phyloP scores from a whole-genome alignment of 37 sponge, comb jelly and placozoan genomes.

The Cladorhizidae sp. region DNA sequence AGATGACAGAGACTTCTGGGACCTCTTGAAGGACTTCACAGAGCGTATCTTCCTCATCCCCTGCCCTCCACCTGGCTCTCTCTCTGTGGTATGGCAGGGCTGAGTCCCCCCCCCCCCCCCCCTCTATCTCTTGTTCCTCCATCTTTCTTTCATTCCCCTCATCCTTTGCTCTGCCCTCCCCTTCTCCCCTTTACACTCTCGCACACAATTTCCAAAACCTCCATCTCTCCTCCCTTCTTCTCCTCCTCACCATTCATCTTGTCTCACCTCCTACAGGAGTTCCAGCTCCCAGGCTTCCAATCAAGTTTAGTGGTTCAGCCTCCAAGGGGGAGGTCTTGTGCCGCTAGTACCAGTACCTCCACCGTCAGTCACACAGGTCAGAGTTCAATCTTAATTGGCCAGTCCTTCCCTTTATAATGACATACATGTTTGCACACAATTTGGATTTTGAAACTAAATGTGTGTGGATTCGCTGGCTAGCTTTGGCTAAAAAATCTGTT shows the following conservation, averaged over 20 bases:
- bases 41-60: conserved; percentile 62
- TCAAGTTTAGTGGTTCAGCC: conserved; percentile 27
- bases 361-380: conserved; percentile 13
- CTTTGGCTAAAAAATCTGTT: no score
- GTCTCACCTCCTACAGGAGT: conserved; percentile 13
- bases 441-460: no score
- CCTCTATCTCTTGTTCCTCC: conserved; percentile 36
- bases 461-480: no score
- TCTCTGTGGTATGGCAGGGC: conserved; percentile 52
- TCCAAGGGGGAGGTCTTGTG: conserved; percentile 30
- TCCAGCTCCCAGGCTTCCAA: conserved; percentile 38
- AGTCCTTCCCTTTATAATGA: no score
- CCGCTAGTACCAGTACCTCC: background rate
- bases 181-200: background rate
- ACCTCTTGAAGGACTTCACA: conserved; percentile 19
- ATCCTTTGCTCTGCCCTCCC: conserved; percentile 14
- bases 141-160: conserved; percentile 30
- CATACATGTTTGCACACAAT: no score
- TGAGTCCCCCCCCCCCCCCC: no score
- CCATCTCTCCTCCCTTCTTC: conserved; percentile 8
- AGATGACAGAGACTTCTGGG: conserved; percentile 54
- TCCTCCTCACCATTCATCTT: background rate
- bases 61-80: conserved; percentile 50
- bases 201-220: background rate
- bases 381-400: background rate